These are phyloP conservation scores for Paramormyrops kingsleyae DNA, from an alignment of 2,113 vertebrate species.

Conservation along the genomic window DNA sequence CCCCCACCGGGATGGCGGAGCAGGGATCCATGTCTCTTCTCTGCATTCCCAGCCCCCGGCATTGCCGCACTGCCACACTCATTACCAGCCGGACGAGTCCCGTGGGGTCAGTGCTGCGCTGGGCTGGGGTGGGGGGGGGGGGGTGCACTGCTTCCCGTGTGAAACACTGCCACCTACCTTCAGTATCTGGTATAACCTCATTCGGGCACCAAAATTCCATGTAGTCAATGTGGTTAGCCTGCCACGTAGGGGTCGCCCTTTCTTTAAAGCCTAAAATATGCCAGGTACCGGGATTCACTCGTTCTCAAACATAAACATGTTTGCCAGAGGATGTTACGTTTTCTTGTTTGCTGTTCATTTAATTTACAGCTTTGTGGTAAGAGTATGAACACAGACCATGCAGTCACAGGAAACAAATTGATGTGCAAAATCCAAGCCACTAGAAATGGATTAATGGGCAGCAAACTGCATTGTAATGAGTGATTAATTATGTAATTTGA, in stretches of 20 bases:
- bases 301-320: neutral
- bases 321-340: neutral
- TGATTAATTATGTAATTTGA: neutral
- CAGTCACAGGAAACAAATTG: neutral
- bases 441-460: neutral
- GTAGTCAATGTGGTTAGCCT: neutral
- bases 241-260: neutral
- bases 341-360: neutral
- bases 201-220: conserved; percentile 22
- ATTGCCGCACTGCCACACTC: neutral
- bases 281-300: neutral
- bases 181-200: conserved; percentile 56
- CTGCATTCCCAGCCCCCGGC: neutral
- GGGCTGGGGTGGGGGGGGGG: neutral
- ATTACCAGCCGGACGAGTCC: neutral
- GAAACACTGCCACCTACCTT: conserved; percentile 19
- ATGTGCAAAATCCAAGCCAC: neutral
- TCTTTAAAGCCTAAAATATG: neutral
- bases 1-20: neutral
- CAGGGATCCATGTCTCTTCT: neutral
- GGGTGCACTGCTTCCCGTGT: neutral
- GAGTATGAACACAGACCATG: neutral
- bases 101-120: neutral
- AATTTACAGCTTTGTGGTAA: neutral
- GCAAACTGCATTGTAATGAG: neutral